A percentile compares a stretch with the other conserved stretches of the same genome.
phyloP scores from a whole-genome alignment of 2,888 invertebrate genomes.

The Synanthedon formicaeformis region DNA sequence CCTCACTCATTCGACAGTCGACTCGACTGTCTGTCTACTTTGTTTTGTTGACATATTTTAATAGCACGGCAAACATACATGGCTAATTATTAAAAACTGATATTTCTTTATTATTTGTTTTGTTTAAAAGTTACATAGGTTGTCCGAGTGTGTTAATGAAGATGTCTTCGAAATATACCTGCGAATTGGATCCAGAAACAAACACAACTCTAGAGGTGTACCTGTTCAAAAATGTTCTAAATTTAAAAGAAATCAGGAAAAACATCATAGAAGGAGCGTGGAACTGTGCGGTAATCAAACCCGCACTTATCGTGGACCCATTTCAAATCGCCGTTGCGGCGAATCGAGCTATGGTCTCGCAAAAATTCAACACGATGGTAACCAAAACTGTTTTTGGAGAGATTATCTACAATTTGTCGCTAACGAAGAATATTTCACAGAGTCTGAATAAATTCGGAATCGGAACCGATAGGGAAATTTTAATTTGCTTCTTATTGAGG shows the following conservation, averaged over 20 bases:
- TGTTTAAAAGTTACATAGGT: neutral
- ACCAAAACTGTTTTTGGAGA: constrained; percentile 76
- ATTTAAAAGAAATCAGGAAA: constrained; percentile 63
- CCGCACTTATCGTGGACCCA: constrained; percentile 70
- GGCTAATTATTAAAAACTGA: constrained; percentile 5
- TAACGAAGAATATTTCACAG: constrained; percentile 76
- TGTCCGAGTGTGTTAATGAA: neutral
- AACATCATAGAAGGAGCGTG: constrained; percentile 69
- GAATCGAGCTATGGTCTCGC: constrained; percentile 72
- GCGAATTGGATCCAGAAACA: constrained; percentile 54
- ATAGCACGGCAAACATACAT: no score
- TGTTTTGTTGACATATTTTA: no score
- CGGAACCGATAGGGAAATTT: constrained; percentile 30
- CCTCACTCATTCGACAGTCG: no score
- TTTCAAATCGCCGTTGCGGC: constrained; percentile 74
- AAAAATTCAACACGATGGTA: constrained; percentile 55
- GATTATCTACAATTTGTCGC: constrained; percentile 76
- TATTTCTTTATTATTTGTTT: neutral
- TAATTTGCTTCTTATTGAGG: constrained; percentile 41
- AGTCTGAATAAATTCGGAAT: constrained; percentile 77
- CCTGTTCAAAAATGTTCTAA: constrained; percentile 71
- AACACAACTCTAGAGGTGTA: constrained; percentile 53
- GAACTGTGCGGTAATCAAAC: constrained; percentile 73
- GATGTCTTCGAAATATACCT: constrained; percentile 29
- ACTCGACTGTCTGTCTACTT: no score